Base-by-base conservation (phyloP, 92 coral and sea anemone species). In the Umimayanthus chanpuru region DNA sequence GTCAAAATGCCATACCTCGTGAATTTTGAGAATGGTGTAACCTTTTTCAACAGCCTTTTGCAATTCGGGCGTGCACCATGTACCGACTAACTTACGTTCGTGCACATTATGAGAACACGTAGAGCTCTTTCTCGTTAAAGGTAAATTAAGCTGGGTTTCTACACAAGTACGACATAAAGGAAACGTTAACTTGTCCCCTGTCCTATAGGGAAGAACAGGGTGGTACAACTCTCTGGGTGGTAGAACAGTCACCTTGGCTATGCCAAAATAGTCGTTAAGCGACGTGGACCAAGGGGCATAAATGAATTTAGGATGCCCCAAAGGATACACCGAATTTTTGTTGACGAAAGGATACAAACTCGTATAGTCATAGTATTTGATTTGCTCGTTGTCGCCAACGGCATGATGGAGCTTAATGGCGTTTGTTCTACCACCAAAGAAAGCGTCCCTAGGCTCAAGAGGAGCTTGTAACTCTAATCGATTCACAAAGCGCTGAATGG, bases 1-100 rank as follows among this genome's bases (percentile, higher is more conserved):
- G 53, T 39, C 58, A 49, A 79, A 79, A 79, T 79, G 84, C 84
- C 84, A 79, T 58, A 79, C 84, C 28, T 79, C 84, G 61, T 79
- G 84, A 49, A 79, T 79, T 15, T 49, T 39, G 28, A 47, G n/a
- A 39, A 79, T 39, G 53, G 25, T 28, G 36, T 79, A 79, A 12
- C 84, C 84, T 18, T 79, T 39, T 28, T 79, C 65, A 21, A 79
- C 65, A 18, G 84, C 84, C 84, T 79, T 79, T 29, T 39, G 14
- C 38, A 79, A 26, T 47, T 79, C 84, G 9, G 84, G 84, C 6
- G 84, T 79, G 28, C 55, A 26, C 81, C 84, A 79, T 15, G 84
- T 79, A 15, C 84, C 84, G n/a, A 29, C 29, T 20, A 79, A 26
- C 12, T 15, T 26, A 15, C 65, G 66, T 58, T 79, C 30, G 53